Base-by-base conservation (phyloP, 2,888 invertebrate species). In the Heteromyza rotundicornis region DNA sequence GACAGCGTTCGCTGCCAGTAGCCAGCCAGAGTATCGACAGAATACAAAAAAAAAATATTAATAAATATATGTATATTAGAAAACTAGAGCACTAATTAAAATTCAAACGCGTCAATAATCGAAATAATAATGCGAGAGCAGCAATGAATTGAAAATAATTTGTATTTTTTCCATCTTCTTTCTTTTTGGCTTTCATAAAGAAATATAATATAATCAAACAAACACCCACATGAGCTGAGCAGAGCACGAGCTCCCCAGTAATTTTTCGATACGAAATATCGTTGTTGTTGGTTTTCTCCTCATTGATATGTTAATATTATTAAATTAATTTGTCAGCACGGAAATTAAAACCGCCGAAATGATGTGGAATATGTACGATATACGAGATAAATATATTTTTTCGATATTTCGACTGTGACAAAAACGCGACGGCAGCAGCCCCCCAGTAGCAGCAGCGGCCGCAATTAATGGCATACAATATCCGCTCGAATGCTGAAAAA, bases 271-370 rank as follows among this genome's bases (percentile, higher is more conserved):
- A 7, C 27, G 27, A 27, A 7, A 27, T 14, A 35, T 53, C 53
- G 14, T 57, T 55, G 24, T 53, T 59, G 44, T 63, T 59, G 51
- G 22, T 20, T 27, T 16, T 23, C 17, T 44, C 44, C 24, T 36
- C 47, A 14, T 17, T 47, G 71, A 72, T 73, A 73, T 71, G 71
- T 77, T 78, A 76, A 77, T 79, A 75, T 76, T 74, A 79, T 79
- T 79, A 79, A 78, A 79, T 79, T 79, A 79, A 79, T 71, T 69
- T 71, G 71, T 71, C 70, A 70, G 69, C 68, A 68, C 63, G 68
- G 68, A 70, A 69, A 70, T 69, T 69, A 70, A 68, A 65, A 66
- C 63, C 55, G 58, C 57, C 40, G 16, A 7, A 40, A n/a, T n/a
- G n/a, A n/a, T n/a, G n/a, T n/a, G n/a, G n/a, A n/a, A n/a, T n/a